Evolutionary conservation across 2,888 invertebrate species (phyloP).

Genomic region (Agapostemon virescens): DNA sequence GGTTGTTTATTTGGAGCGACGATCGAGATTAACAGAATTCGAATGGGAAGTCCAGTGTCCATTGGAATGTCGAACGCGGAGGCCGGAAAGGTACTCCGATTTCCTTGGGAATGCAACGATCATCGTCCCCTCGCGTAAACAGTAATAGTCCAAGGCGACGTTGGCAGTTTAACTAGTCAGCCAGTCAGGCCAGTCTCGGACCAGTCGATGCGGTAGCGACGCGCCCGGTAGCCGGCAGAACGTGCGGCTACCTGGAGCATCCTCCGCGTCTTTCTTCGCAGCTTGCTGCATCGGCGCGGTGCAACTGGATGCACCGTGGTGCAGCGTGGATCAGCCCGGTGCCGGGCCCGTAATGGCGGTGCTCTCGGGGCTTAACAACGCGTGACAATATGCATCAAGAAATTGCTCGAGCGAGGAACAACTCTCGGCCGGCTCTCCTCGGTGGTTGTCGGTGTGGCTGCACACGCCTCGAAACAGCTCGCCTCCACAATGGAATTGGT

Average conservation of each 20-base stretch:
- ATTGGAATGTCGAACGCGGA: neutral
- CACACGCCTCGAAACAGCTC: constrained; percentile 8
- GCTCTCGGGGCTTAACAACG: constrained; percentile 78
- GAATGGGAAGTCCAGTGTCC: too few relatives aligned
- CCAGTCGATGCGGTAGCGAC: constrained; percentile 25
- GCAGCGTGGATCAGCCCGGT: constrained; percentile 49
- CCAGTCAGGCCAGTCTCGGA: neutral
- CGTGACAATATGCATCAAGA: constrained; percentile 78
- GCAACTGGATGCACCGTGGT: neutral
- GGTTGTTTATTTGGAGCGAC: too few relatives aligned
- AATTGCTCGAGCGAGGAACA: constrained; percentile 74
- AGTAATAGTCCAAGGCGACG: constrained; percentile 39
- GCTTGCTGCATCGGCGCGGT: neutral
- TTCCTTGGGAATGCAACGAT: constrained; percentile 4
- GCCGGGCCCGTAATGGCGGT: constrained; percentile 72
- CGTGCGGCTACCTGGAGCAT: constrained; percentile 45
- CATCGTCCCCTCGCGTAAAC: constrained; percentile 49
- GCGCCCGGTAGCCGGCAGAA: constrained; percentile 41
- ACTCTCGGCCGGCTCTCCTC: constrained; percentile 48
- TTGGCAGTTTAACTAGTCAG: constrained; percentile 38
- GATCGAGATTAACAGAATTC: too few relatives aligned
- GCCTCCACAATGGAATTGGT: constrained; percentile 22
- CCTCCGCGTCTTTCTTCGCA: constrained; percentile 47
- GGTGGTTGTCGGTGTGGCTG: constrained; percentile 9
- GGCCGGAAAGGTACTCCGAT: neutral